Percentiles rank a stretch among this genome's conserved stretches.
These are phyloP conservation scores for Phengaris alcon DNA, from an alignment of 2,888 invertebrate genomes.

Conservation along the genomic window DNA sequence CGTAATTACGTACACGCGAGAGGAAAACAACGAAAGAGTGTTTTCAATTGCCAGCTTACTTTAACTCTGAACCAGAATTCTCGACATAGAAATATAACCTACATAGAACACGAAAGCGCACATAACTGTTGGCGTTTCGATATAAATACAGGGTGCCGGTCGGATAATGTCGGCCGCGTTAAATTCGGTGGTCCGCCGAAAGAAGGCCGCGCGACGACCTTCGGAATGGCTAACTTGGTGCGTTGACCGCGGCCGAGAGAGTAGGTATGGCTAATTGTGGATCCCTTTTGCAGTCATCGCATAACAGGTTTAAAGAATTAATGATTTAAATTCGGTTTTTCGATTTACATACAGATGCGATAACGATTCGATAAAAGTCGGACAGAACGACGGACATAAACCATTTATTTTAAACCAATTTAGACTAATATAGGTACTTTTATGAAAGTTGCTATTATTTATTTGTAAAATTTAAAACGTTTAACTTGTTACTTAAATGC, in stretches of 20 bases:
- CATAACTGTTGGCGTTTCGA: conserved; percentile 71
- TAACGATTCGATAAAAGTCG: neutral
- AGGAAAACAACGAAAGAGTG: conserved; percentile 36
- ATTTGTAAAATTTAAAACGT: conserved; percentile 6
- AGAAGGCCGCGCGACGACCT: conserved; percentile 77
- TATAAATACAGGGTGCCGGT: conserved; percentile 70
- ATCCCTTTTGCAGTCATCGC: conserved; percentile 2
- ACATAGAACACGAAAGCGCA: conserved; percentile 72
- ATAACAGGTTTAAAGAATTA: conserved; percentile 12
- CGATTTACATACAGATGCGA: neutral
- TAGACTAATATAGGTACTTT: neutral
- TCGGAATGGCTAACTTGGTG: conserved; percentile 67
- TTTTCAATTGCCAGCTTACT: conserved; percentile 41
- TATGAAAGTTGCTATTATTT: neutral
- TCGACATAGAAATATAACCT: conserved; percentile 73
- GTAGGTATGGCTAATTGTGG: conserved; percentile 37
- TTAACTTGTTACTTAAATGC: neutral
- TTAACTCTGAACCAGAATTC: conserved; percentile 52
- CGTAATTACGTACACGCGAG: conserved; percentile 40
- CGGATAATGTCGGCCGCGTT: conserved; percentile 32
- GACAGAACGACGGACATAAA: neutral
- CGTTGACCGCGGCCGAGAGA: conserved; percentile 56
- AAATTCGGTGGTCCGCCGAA: conserved; percentile 58
- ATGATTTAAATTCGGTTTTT: neutral
- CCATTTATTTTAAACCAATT: neutral